These are phyloP conservation scores for Pelecanoides urinatrix DNA, from an alignment of 2,113 vertebrate genomes.

Conservation along the genomic window DNA sequence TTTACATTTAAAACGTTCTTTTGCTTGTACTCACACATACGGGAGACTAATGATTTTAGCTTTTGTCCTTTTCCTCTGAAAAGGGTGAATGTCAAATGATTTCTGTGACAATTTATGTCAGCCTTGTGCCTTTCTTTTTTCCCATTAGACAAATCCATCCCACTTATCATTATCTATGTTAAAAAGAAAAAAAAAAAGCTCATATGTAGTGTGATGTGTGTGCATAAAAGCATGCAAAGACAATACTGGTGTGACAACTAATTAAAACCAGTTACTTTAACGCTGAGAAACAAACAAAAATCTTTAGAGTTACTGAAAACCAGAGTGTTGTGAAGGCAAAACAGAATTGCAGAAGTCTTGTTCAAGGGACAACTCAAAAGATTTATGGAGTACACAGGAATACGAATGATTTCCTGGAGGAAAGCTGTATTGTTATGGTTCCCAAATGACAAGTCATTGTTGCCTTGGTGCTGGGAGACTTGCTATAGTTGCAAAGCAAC, in stretches of 20 bases:
- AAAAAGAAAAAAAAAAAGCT: neutral
- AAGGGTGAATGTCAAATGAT: neutral
- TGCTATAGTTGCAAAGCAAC: neutral
- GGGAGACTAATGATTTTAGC: neutral
- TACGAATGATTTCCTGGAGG: neutral
- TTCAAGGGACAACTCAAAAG: neutral
- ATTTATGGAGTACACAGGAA: neutral
- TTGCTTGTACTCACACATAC: neutral
- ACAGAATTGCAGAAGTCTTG: neutral
- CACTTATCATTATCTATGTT: neutral
- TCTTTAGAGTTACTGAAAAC: neutral
- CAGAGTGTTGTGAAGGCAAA: neutral
- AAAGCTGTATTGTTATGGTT: neutral
- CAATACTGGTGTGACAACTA: slow-evolving; percentile 21
- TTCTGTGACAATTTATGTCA: slow-evolving; percentile 16
- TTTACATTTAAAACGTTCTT: neutral
- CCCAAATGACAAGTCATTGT: neutral
- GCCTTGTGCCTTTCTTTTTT: neutral
- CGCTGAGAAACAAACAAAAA: neutral
- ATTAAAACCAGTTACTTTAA: slow-evolving; percentile 23
- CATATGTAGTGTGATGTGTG: neutral
- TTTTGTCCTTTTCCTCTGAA: slow-evolving; percentile 1
- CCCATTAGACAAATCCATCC: neutral
- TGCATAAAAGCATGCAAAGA: neutral
- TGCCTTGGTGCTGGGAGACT: neutral